A percentile compares a stretch with the other conserved stretches of the same genome.
phyloP scores from a whole-genome alignment of 2,113 vertebrate genomes.

The Trochalopteron elliotii region DNA sequence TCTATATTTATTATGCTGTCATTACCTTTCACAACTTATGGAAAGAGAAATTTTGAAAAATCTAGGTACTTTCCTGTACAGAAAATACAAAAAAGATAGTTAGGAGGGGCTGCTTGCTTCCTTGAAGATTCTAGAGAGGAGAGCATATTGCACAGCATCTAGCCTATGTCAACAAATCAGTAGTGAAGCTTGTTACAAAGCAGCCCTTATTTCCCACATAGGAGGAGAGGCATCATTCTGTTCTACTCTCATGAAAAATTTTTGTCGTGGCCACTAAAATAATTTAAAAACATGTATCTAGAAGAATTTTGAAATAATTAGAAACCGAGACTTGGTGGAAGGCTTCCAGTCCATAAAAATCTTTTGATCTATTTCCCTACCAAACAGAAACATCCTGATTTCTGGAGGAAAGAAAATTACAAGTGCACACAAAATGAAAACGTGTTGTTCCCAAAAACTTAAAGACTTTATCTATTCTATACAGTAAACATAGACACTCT shows the following conservation, averaged over 20 bases:
- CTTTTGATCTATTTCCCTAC: not conserved
- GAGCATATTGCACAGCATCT: not conserved
- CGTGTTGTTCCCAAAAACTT: not conserved
- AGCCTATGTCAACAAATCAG: not conserved
- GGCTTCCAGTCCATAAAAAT: not conserved
- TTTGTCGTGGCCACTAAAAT: not conserved
- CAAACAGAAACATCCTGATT: not conserved
- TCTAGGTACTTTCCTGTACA: not conserved
- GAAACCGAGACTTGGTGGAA: not conserved
- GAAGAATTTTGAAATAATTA: not conserved
- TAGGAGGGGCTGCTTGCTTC: not conserved
- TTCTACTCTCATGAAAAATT: not conserved
- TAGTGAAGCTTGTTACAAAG: not conserved
- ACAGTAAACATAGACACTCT: not conserved
- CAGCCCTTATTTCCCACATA: not conserved
- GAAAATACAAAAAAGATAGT: not conserved
- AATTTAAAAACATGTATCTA: not conserved
- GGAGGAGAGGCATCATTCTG: not conserved
- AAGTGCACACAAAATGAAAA: not conserved
- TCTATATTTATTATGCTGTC: not conserved
- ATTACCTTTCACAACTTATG: not conserved
- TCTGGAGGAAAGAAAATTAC: not conserved
- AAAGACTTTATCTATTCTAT: accelerated
- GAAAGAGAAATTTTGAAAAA: not conserved
- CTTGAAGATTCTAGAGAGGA: not conserved